Evolutionary conservation across 2,797 vertebrate species (phyloP), one percentile per base, ranked within the genome.

Genomic region (Rallus crepitans): DNA sequence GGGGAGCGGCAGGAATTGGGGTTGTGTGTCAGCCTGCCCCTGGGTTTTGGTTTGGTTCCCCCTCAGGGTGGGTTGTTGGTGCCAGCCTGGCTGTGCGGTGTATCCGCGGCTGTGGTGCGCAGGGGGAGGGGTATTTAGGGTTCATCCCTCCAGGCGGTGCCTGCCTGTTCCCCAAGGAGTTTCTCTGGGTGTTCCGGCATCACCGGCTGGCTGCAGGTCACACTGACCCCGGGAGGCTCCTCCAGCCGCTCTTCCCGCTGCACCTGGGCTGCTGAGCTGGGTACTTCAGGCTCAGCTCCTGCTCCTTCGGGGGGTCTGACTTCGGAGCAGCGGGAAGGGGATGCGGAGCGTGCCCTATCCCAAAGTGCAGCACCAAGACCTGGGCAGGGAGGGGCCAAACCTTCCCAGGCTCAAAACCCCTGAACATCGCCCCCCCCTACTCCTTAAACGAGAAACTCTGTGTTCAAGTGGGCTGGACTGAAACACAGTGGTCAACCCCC

Each of bases 391-490:
- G 52, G 50, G 4, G 57, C 12, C 35, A 52, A 35, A 61, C 69
- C 33, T 48, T 63, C 70, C 60, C 56, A 75, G 40, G 60, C 72
- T 56, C 23, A 5, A 48, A 79, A 20, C 31, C 35, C 55, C 65
- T 59, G 76, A 84, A 65, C 81, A 79, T 93, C 84, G 48, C 88
- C 40, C 35, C 35, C 35, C 84, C 52, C 88, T 39, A 23, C 77
- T 42, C 16, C 57, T 77, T 27, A 28, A 85, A 48, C 0, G 1
- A 88, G 64, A 65, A 86, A 37, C 55, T 72, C 70, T 15, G 33
- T 16, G 3, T 93, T 52, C 31, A 60, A 66, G 73, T 83, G 72
- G 84, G 84, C 80, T 31, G 65, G 96, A 93, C 90, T 95, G 94
- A 86, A 91, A 37, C 47, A 37, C 47, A 40, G 13, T 0, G 19